Percentiles rank a stretch among this genome's conserved stretches.
Conservation (phyloP, 2,888 invertebrate genomes). For the Cataglyphis altisquamis region DNA sequence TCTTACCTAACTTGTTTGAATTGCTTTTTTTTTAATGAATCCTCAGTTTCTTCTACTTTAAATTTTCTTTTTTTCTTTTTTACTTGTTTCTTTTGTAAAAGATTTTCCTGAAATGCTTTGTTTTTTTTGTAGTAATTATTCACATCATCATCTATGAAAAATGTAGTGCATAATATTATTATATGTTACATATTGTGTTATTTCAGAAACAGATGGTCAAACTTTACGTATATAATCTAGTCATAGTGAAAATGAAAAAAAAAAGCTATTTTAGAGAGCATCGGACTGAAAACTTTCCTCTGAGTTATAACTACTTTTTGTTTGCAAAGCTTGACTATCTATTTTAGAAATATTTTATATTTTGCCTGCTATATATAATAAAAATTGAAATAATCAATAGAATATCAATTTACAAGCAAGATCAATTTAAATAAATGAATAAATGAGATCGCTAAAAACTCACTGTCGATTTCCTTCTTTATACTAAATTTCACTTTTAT, state of each 20-base stretch:
- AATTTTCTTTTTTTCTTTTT: conserved; percentile 44
- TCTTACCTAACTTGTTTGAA: conserved; percentile 25
- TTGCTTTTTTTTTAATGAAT: conserved; percentile 5
- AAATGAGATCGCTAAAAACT: conserved; percentile 20
- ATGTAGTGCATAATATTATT: neutral
- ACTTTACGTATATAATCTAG: neutral
- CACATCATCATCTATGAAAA: conserved; percentile 8
- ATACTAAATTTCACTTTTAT: conserved; percentile 61
- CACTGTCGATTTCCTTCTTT: conserved; percentile 57
- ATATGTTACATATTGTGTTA: neutral
- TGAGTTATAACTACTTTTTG: no score
- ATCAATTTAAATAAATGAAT: neutral
- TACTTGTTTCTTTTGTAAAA: conserved; percentile 27
- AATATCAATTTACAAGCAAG: neutral
- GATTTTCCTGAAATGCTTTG: conserved; percentile 1
- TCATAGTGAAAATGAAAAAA: no score
- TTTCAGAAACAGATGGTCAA: neutral
- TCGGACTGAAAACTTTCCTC: no score
- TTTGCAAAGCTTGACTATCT: no score
- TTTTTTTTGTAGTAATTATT: conserved; percentile 22
- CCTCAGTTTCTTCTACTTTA: conserved; percentile 8
- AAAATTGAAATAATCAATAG: neutral
- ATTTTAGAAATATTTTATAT: neutral
- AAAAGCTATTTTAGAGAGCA: no score
- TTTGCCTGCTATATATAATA: no score